Conservation (phyloP, 1,140 invertebrate species). For the Orussus abietinus region DNA sequence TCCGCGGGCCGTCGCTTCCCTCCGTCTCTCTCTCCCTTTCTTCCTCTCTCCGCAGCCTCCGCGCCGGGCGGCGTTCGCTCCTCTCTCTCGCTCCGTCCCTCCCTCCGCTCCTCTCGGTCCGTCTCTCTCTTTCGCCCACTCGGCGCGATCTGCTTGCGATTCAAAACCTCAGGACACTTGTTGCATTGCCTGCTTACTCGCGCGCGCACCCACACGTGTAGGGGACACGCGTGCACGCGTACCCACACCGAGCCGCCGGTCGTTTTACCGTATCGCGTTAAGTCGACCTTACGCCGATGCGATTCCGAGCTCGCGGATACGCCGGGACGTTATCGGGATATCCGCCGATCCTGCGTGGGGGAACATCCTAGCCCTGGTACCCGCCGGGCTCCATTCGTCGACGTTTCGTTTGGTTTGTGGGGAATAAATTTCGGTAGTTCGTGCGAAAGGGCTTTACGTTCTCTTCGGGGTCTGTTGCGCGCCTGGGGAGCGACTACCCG, state of each 20-base stretch:
- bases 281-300: slow-evolving; percentile 23
- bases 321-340: not conserved
- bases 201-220: slow-evolving; percentile 25
- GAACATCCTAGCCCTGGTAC: slow-evolving; percentile 11
- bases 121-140: slow-evolving; percentile 22
- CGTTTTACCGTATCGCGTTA: slow-evolving; percentile 40
- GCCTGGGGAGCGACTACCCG: too few relatives aligned
- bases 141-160: slow-evolving; percentile 53
- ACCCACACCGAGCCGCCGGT: slow-evolving; percentile 20
- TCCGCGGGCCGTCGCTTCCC: slow-evolving; percentile 16
- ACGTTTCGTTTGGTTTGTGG: too few relatives aligned
- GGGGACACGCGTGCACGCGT: slow-evolving; percentile 21
- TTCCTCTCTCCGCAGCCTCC: slow-evolving; percentile 18
- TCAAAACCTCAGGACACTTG: slow-evolving; percentile 56
- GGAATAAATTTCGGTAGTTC: too few relatives aligned
- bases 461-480: too few relatives aligned
- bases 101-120: slow-evolving; percentile 18
- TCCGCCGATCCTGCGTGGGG: not conserved
- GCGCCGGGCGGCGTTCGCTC: too few relatives aligned
- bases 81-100: slow-evolving; percentile 17
- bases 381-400: too few relatives aligned
- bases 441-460: too few relatives aligned
- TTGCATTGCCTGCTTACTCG: slow-evolving; percentile 52
- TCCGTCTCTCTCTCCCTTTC: slow-evolving; percentile 14
- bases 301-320: slow-evolving; percentile 31